Conservation (phyloP, 1,140 invertebrate genomes). For the Caenorhabditis tropicalis region DNA sequence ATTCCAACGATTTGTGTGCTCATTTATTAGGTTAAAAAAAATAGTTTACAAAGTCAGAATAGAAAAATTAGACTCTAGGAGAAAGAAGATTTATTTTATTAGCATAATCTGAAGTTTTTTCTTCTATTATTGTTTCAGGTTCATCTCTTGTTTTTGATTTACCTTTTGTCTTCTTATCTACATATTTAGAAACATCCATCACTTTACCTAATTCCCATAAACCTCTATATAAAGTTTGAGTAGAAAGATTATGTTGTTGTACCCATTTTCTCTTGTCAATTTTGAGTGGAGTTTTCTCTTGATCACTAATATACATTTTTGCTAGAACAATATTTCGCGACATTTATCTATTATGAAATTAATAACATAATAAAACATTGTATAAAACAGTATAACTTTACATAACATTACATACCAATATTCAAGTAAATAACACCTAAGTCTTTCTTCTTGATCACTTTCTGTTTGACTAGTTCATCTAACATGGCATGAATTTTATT, state of each 20-base stretch:
- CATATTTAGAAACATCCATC: not conserved
- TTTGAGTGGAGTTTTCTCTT: not conserved
- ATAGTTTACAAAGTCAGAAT: not conserved
- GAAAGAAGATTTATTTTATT: not conserved
- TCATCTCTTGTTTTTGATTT: too few species aligned
- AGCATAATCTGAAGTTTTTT: not conserved
- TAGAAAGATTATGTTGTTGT: conserved; percentile 10
- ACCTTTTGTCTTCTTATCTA: too few species aligned
- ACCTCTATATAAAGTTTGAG: conserved; percentile 12
- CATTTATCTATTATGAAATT: not conserved
- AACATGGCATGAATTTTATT: conserved; percentile 56
- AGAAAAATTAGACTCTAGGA: not conserved
- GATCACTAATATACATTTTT: not conserved
- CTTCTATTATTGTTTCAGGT: too few species aligned
- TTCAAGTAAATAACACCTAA: conserved; percentile 53
- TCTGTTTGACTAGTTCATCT: conserved; percentile 53
- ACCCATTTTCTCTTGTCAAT: not conserved
- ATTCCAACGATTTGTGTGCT: not conserved
- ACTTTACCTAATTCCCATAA: not conserved
- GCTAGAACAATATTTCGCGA: not conserved
- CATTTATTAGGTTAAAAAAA: not conserved
- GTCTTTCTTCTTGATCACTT: conserved; percentile 49
- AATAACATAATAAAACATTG: conserved; percentile 35
- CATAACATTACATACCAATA: conserved; percentile 57
- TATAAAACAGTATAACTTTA: not conserved